Conservation (phyloP, 53 echinoderm and acorn worm genomes). For the Stichopus horrens region DNA sequence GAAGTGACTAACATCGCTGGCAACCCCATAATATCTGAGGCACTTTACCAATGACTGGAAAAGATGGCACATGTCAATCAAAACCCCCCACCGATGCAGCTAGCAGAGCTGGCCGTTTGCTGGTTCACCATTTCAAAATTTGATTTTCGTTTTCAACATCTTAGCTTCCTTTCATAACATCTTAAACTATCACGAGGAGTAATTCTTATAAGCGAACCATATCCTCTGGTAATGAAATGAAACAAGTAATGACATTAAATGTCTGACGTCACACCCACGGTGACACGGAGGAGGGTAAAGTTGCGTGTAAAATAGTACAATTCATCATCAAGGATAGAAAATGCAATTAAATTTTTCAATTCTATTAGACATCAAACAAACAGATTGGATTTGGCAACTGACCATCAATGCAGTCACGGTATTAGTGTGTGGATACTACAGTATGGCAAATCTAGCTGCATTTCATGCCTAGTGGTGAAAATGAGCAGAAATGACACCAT, state of each 20-base stretch:
- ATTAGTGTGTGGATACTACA: too few relatives aligned
- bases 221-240: slow-evolving; percentile 3
- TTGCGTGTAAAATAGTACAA: background rate
- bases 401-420: background rate
- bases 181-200: background rate
- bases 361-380: background rate
- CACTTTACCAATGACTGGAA: slow-evolving; percentile 24
- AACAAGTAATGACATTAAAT: background rate
- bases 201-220: background rate
- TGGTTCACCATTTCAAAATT: background rate
- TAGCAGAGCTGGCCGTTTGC: background rate
- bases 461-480: too few relatives aligned
- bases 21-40: slow-evolving; percentile 1
- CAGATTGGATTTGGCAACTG: background rate
- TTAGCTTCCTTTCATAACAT: background rate
- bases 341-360: background rate
- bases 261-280: background rate
- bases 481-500: too few relatives aligned
- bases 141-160: slow-evolving; percentile 3
- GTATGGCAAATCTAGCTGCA: too few relatives aligned
- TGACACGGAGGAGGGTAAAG: background rate
- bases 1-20: slow-evolving; percentile 8
- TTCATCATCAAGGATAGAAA: background rate
- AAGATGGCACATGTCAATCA: slow-evolving; percentile 27
- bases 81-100: background rate